Evolutionary conservation across 92 coral and sea anemone genomes (phyloP), one percentile per base, ranked within the genome.

Genomic region (Phenganax stokvisi): DNA sequence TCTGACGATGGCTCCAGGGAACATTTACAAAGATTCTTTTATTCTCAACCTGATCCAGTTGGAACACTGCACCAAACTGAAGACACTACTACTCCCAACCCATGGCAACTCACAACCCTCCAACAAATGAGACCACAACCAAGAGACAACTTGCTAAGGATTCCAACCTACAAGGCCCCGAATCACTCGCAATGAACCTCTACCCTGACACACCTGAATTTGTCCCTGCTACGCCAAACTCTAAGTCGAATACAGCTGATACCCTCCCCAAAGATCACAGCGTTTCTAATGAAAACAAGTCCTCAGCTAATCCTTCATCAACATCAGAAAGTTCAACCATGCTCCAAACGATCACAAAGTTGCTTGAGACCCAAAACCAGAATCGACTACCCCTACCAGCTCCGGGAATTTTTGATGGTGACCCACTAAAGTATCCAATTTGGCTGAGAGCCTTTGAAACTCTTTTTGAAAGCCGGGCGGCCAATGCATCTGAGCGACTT

Each of bases 361-460:
- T 87, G 75, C 87, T 87, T 6, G 85, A 71, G 31, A 37, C 80
- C 65, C 85, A 79, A 54, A 75, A 65, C 29, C 83, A 71, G 11
- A 66, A 79, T 71, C 53, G 80, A 56, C 82, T 89, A 10, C 92
- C 87, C 0, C 6, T 83, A 8, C 89, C 89, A 0, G 87, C 85
- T 51, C 90, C 93, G 10, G 82, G 80, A 7, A 57, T 85, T 12
- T 89, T 89, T 56, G 56, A 5, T 27, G 93, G 93, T n/a, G 82
- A 87, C 27, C 74, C 77, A 65, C 58, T 89, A 25, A 81, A 87
- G 25, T 89, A 84, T 17, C 87, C 89, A 9, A 9, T 80, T 0
- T 89, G 87, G 89, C 54, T 87, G 9, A 85, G 83, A 52, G 84
- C 90, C 58, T 87, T 87, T 51, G 89, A 85, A 28, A 87, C 87